Conservation (phyloP, 2,888 invertebrate species). For the Oscheius onirici region DNA sequence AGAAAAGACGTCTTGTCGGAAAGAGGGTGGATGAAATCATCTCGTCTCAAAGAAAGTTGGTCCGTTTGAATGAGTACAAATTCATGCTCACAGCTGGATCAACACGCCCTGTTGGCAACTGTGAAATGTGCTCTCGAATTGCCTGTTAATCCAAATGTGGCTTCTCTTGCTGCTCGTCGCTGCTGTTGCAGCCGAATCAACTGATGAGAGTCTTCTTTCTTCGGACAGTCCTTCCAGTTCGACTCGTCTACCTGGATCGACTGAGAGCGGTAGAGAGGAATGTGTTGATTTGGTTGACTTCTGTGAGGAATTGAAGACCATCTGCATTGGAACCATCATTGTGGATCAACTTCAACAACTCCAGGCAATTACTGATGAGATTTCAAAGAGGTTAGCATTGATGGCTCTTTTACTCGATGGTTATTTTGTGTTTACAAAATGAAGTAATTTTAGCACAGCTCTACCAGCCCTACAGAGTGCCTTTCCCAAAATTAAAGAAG, state of each 20-base stretch:
- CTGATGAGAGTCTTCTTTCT: too few species aligned
- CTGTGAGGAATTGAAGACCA: conserved; percentile 36
- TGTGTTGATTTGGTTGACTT: conserved; percentile 38
- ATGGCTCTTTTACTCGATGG: too few species aligned
- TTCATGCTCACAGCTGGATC: background rate
- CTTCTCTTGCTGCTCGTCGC: background rate
- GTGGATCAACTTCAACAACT: conserved; percentile 39
- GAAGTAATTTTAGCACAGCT: background rate
- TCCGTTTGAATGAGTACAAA: too few species aligned
- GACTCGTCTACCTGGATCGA: background rate
- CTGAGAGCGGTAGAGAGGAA: background rate
- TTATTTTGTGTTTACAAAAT: background rate
- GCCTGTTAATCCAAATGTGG: conserved; percentile 4
- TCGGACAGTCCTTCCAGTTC: too few species aligned
- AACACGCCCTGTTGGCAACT: background rate
- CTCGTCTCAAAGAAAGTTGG: too few species aligned
- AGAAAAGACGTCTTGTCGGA: background rate
- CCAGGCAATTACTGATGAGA: conserved; percentile 25
- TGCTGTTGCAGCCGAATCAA: background rate
- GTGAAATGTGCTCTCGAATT: background rate
- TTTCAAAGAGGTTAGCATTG: conserved; percentile 35
- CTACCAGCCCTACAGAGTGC: background rate
- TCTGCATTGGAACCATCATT: conserved; percentile 44
- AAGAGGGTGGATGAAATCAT: background rate
- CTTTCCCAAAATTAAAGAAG: background rate